Percentiles rank a stretch among this genome's conserved stretches.
phyloP scores from a whole-genome alignment of 1,140 invertebrate genomes.

The Oryzaephilus surinamensis region DNA sequence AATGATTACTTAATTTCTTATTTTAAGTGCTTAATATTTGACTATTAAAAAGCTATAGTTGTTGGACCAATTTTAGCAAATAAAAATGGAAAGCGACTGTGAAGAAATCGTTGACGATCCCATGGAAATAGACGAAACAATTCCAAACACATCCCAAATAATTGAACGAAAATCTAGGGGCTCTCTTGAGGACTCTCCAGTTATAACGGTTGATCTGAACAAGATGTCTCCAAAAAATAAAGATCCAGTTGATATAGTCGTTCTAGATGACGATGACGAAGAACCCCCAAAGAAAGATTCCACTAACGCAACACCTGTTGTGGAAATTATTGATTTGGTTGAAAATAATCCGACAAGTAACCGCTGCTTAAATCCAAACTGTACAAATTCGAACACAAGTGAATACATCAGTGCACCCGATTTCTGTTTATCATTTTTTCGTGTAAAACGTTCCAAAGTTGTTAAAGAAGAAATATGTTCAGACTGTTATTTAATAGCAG shows the following conservation, averaged over 20 bases:
- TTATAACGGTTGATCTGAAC: neutral
- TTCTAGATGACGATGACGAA: constrained; percentile 15
- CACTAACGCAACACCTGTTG: neutral
- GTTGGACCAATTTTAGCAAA: too few species aligned
- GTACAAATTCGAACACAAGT: constrained; percentile 29
- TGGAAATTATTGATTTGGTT: constrained; percentile 29
- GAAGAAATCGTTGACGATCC: constrained; percentile 20
- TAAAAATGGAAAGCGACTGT: too few species aligned
- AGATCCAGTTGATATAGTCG: constrained; percentile 10
- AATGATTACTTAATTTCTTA: too few species aligned
- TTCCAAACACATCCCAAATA: constrained; percentile 21
- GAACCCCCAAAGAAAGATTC: constrained; percentile 3
- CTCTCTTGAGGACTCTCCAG: too few species aligned
- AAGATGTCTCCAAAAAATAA: neutral
- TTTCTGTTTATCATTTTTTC: constrained; percentile 43
- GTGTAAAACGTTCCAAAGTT: constrained; percentile 36
- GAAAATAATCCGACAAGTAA: constrained; percentile 22
- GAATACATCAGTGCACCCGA: constrained; percentile 34
- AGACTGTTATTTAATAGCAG: constrained; percentile 38
- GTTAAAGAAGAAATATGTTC: constrained; percentile 40
- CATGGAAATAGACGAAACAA: constrained; percentile 30
- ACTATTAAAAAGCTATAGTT: too few species aligned
- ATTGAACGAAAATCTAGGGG: constrained; percentile 16
- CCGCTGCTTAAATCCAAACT: constrained; percentile 45
- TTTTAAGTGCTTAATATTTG: too few species aligned